These are phyloP conservation scores for Thymelicus lineola DNA, from an alignment of 2,888 invertebrate species.

Conservation along the genomic window DNA sequence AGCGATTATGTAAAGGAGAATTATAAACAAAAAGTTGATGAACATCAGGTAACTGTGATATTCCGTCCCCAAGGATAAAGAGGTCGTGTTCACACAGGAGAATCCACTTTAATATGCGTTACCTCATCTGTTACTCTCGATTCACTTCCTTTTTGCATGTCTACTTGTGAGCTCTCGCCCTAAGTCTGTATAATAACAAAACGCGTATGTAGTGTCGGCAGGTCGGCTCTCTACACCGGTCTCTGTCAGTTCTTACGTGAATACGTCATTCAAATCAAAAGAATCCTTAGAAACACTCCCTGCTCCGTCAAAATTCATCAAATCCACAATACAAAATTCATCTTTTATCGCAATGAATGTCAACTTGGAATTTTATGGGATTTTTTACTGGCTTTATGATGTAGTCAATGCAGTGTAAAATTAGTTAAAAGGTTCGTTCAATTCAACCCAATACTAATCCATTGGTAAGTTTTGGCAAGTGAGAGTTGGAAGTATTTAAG, in stretches of 20 bases:
- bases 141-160: constrained; percentile 38
- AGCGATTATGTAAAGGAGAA: neutral
- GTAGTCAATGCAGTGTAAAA: neutral
- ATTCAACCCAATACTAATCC: too few relatives aligned
- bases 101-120: constrained; percentile 38
- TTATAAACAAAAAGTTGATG: constrained; percentile 11
- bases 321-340: constrained; percentile 9
- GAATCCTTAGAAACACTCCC: constrained; percentile 27
- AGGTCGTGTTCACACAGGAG: constrained; percentile 27
- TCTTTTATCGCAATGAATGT: neutral
- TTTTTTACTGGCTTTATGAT: neutral
- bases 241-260: constrained; percentile 24
- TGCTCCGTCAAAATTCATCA: constrained; percentile 24
- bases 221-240: constrained; percentile 13
- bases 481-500: too few relatives aligned
- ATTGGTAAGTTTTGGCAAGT: too few relatives aligned
- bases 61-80: constrained; percentile 26
- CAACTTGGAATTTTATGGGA: neutral
- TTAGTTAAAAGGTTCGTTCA: too few relatives aligned
- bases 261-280: constrained; percentile 34
- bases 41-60: constrained; percentile 18
- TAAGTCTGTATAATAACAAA: constrained; percentile 35
- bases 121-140: constrained; percentile 39
- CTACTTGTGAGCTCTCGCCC: constrained; percentile 30
- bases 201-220: constrained; percentile 18